These are phyloP conservation scores for Sylvia atricapilla DNA, from an alignment of 2,113 vertebrate genomes.

Conservation along the genomic window DNA sequence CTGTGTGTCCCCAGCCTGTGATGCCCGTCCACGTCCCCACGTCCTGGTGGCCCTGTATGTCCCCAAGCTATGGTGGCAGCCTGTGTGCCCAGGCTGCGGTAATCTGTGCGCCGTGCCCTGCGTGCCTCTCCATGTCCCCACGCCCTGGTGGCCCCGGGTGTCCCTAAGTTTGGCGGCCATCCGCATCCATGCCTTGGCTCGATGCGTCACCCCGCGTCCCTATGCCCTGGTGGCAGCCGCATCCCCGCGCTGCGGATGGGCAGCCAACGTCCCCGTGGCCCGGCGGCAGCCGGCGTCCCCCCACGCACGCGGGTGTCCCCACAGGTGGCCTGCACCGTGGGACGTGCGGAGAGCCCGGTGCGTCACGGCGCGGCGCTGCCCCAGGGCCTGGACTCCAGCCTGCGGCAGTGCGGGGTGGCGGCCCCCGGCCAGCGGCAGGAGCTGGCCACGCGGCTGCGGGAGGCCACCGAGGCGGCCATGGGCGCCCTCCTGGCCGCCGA, in stretches of 20 bases:
- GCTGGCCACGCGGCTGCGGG: not conserved
- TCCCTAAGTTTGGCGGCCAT: not conserved
- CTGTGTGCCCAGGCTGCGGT: not conserved
- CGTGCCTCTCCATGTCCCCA: not conserved
- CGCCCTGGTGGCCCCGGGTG: not conserved
- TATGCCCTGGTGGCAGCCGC: not conserved
- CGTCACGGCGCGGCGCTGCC: slow-evolving; percentile 3
- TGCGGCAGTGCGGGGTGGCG: slow-evolving; percentile 12
- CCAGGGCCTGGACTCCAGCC: slow-evolving; percentile 34
- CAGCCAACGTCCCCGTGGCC: accelerated
- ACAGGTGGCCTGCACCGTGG: slow-evolving; percentile 2
- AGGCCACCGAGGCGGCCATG: not conserved
- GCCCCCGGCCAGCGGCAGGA: not conserved
- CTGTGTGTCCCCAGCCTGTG: accelerated
- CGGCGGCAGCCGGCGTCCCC: not conserved
- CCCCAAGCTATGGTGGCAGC: not conserved
- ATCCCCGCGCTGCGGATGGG: not conserved
- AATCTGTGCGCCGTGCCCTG: not conserved
- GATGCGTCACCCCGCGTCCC: not conserved
- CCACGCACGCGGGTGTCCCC: not conserved
- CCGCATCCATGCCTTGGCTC: not conserved
- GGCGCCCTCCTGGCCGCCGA: not conserved
- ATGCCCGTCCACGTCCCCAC: too few relatives aligned
- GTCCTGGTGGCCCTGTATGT: too few relatives aligned
- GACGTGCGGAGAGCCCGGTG: slow-evolving; percentile 4